A percentile compares a stretch with the other conserved stretches of the same genome.
Evolutionary conservation across 2,797 vertebrate species (phyloP).

Genomic region (Arctocebus calabarensis): DNA sequence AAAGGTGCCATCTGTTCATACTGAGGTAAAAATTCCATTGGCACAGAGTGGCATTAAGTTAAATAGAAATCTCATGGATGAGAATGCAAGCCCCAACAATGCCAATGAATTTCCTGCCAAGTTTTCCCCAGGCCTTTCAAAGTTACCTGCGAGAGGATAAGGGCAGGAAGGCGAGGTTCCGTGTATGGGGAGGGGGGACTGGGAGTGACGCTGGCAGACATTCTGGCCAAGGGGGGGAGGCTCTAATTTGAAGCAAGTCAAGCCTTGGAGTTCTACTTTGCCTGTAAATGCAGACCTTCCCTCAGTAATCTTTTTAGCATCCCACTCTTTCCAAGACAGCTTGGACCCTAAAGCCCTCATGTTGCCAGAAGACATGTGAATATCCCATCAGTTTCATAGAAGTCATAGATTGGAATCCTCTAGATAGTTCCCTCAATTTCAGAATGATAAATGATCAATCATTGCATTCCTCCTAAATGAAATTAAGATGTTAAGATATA

Average conservation of each 20-base stretch:
- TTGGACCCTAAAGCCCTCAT: constrained; percentile 61
- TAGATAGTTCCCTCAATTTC: constrained; percentile 72
- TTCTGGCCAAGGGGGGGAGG: constrained; percentile 42
- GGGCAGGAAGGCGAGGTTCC: constrained; percentile 21
- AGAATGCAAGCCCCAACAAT: background rate
- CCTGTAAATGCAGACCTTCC: constrained; percentile 62
- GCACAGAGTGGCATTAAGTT: constrained; percentile 3
- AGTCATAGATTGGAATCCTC: constrained; percentile 77
- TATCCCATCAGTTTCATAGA: constrained; percentile 78
- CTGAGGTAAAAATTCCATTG: background rate
- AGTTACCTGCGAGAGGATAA: background rate
- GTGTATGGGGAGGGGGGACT: background rate
- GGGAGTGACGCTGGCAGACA: constrained; percentile 34
- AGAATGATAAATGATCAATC: constrained; percentile 82
- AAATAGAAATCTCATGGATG: background rate
- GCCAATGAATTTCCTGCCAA: background rate
- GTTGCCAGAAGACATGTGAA: constrained; percentile 79
- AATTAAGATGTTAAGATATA: constrained; percentile 84
- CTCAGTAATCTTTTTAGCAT: constrained; percentile 81
- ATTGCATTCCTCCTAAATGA: constrained; percentile 82
- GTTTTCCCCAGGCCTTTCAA: background rate
- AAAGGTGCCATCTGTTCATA: background rate
- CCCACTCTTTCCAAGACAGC: constrained; percentile 69
- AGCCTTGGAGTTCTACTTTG: constrained; percentile 36
- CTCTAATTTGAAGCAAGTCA: constrained; percentile 31